Percentiles rank a stretch among this genome's conserved stretches.
Conservation (phyloP, 2,888 invertebrate genomes). For the Portevinia maculata region DNA sequence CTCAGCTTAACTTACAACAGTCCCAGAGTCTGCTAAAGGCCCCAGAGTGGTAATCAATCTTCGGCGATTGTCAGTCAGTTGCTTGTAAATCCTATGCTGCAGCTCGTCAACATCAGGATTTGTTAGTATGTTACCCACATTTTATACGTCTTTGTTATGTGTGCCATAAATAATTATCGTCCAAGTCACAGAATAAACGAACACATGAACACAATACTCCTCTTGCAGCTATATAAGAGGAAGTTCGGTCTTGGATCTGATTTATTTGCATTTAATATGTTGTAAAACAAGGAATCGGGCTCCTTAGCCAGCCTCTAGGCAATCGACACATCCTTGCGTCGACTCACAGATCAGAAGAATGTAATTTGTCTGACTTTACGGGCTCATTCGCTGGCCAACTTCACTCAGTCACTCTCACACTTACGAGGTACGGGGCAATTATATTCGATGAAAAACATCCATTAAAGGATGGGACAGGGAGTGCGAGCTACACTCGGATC, state of each 20-base stretch:
- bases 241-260: conserved; percentile 31
- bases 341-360: conserved; percentile 20
- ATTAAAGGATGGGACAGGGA: conserved; percentile 5
- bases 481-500: background rate
- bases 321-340: conserved; percentile 27
- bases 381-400: conserved; percentile 12
- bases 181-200: background rate
- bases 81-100: conserved; percentile 8
- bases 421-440: conserved; percentile 15
- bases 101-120: conserved; percentile 48
- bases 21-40: too few relatives aligned
- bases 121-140: conserved; percentile 68
- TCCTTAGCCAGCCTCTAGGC: background rate
- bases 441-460: conserved; percentile 37
- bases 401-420: conserved; percentile 19
- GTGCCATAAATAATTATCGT: conserved; percentile 71
- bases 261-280: conserved; percentile 62
- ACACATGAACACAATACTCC: conserved; percentile 2
- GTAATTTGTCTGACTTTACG: conserved; percentile 51
- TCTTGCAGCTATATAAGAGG: conserved; percentile 2
- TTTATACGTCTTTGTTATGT: conserved; percentile 63
- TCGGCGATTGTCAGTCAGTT: conserved; percentile 52
- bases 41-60: conserved; percentile 60
- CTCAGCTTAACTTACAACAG: conserved; percentile 12
- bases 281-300: background rate